These are phyloP conservation scores for Drosophila anomelani DNA, from an alignment of 2,888 invertebrate species.

Conservation along the genomic window DNA sequence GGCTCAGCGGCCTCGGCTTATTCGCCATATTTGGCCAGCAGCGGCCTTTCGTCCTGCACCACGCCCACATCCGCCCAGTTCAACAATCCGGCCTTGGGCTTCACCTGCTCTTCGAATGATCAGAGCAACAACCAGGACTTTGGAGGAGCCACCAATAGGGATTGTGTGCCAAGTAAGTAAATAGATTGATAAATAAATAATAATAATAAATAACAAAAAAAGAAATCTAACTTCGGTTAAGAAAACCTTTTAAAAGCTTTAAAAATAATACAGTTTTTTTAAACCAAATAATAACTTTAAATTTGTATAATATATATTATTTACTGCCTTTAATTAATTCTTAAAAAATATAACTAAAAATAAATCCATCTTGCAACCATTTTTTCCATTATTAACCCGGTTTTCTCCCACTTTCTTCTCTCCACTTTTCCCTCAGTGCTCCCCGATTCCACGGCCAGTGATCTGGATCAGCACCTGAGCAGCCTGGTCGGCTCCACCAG, in stretches of 20 bases:
- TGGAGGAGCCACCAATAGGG: constrained; percentile 86
- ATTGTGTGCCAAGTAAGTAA: constrained; percentile 84
- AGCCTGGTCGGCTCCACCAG: constrained; percentile 87
- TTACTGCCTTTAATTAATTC: no score
- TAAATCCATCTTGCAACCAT: neutral
- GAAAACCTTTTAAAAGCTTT: neutral
- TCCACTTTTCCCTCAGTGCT: constrained; percentile 86
- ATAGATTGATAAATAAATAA: no score
- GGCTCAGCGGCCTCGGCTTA: constrained; percentile 93
- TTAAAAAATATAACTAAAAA: no score
- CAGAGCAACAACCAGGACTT: constrained; percentile 87
- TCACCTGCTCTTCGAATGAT: constrained; percentile 89
- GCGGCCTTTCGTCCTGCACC: constrained; percentile 90
- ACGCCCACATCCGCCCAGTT: constrained; percentile 90
- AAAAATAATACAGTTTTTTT: neutral
- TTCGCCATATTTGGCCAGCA: constrained; percentile 91
- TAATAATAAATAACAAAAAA: neutral
- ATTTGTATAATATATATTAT: no score
- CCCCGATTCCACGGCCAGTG: constrained; percentile 91
- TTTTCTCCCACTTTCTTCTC: neutral
- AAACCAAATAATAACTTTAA: neutral
- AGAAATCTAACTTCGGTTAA: neutral
- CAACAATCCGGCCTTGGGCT: constrained; percentile 90
- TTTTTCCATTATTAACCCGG: neutral
- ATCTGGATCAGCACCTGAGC: constrained; percentile 90